Evolutionary conservation across 2,888 invertebrate genomes (phyloP), one percentile per base, ranked within the genome.

Genomic region (Toxonevra muliebris): DNA sequence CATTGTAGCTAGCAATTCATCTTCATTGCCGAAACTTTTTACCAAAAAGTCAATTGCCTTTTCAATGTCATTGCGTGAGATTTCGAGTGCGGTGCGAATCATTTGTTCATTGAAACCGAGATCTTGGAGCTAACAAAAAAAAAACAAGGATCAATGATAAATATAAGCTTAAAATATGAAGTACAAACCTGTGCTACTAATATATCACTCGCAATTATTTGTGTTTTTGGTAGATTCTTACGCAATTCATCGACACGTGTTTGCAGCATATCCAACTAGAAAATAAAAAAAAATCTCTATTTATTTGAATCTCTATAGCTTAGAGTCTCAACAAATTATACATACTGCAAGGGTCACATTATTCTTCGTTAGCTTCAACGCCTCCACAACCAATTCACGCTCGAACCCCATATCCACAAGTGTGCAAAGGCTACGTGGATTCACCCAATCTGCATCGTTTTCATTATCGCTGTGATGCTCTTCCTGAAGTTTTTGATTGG

Each of bases 341-440:
- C 90, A 85, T 42, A 93, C 87, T 41, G 93, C 92, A 52, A 87
- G 87, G 0, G 89, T 87, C n/a, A 91, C 87, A 79, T 90, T 87
- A 84, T 94, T 94, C 79, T 92, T 90, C 60, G 89, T 83, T 78
- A 88, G 88, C 70, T 88, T 86, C 41, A 94, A 85, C 1, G 93
- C 93, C 3, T 85, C 80, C 0, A 87, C 82, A 0, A 91, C 90
- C 9, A 89, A 81, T 8, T 87, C 86, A 19, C 88, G 86, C 7
- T 87, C 77, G 83, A 88, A 94, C 0, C 94, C 94, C 93, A 94
- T 93, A 52, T 87, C 88, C 42, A 87, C 85, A 13, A 92, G 82
- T 50, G 88, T 88, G 61, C 79, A 79, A 0, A 85, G 79, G 69
- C 81, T 84, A 19, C 84, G 78, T 1, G 85, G 85, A 79, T 85